These are phyloP conservation scores for Pelusios castaneus DNA, from an alignment of 2,113 vertebrate species.

Conservation along the genomic window DNA sequence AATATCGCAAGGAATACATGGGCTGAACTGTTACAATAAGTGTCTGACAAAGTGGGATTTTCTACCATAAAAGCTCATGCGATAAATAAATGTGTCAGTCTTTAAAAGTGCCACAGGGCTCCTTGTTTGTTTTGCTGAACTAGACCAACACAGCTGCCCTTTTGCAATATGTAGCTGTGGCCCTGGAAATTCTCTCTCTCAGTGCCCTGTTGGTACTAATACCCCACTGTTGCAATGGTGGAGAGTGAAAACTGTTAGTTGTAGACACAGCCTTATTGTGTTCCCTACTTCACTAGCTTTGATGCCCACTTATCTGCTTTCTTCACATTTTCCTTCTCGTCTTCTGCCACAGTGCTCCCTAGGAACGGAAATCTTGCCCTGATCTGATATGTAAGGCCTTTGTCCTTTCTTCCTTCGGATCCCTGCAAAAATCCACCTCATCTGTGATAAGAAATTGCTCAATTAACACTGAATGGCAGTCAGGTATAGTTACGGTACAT, in stretches of 20 bases:
- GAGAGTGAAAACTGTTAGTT: neutral
- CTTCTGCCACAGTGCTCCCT: neutral
- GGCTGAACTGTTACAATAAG: conserved; percentile 3
- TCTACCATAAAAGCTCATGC: too few relatives aligned
- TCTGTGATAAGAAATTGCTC: neutral
- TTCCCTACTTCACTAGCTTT: neutral
- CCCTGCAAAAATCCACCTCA: neutral
- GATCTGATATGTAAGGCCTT: rapidly evolving
- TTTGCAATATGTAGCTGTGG: neutral
- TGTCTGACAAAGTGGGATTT: too few relatives aligned
- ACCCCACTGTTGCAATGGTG: neutral
- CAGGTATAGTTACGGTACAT: rapidly evolving
- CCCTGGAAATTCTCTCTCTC: neutral
- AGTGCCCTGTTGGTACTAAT: neutral
- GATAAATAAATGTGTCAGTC: too few relatives aligned
- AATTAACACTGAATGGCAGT: neutral
- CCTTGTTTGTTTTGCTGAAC: too few relatives aligned
- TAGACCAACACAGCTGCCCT: too few relatives aligned
- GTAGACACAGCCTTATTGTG: neutral
- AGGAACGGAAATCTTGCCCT: neutral
- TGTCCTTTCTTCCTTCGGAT: neutral
- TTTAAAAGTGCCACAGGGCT: too few relatives aligned
- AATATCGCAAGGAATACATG: conserved; percentile 32
- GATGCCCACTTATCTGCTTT: neutral
- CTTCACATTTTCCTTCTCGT: neutral